phyloP scores from a whole-genome alignment of 2,888 invertebrate species.

The Cataglyphis albicans region DNA sequence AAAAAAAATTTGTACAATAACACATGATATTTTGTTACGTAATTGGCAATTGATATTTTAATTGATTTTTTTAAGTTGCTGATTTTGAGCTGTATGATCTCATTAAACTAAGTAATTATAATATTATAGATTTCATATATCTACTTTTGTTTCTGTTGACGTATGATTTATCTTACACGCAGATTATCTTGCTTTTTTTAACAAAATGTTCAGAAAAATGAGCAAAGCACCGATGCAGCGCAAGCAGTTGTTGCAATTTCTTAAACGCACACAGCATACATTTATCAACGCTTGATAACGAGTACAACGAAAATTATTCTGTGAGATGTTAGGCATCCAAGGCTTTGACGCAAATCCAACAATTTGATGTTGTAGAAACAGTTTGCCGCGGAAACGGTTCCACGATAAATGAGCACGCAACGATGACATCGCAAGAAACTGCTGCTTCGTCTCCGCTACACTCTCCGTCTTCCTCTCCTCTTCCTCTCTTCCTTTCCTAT shows the following conservation, averaged over 20 bases:
- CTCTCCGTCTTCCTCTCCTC: neutral
- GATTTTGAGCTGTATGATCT: neutral
- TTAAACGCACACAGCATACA: neutral
- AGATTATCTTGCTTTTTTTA: neutral
- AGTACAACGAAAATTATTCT: slow-evolving; percentile 5
- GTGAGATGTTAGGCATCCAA: slow-evolving; percentile 16
- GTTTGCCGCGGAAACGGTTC: slow-evolving; percentile 56
- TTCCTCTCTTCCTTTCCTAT: slow-evolving; percentile 39
- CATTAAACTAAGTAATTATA: neutral
- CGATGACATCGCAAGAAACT: slow-evolving; percentile 73
- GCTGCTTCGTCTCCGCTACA: slow-evolving; percentile 60
- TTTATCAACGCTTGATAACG: neutral
- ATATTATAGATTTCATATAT: neutral
- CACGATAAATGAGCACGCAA: slow-evolving; percentile 73
- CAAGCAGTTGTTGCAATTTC: neutral
- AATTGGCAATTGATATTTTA: neutral
- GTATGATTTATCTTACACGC: neutral
- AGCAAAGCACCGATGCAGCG: neutral
- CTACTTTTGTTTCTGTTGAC: too few relatives aligned
- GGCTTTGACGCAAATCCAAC: slow-evolving; percentile 25
- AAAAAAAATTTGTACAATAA: neutral
- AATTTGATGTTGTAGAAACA: slow-evolving; percentile 50
- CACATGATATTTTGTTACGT: neutral
- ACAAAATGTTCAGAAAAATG: slow-evolving; percentile 6
- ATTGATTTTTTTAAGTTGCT: neutral